phyloP scores from a whole-genome alignment of 2,888 invertebrate genomes.

The Mythimna loreyi region DNA sequence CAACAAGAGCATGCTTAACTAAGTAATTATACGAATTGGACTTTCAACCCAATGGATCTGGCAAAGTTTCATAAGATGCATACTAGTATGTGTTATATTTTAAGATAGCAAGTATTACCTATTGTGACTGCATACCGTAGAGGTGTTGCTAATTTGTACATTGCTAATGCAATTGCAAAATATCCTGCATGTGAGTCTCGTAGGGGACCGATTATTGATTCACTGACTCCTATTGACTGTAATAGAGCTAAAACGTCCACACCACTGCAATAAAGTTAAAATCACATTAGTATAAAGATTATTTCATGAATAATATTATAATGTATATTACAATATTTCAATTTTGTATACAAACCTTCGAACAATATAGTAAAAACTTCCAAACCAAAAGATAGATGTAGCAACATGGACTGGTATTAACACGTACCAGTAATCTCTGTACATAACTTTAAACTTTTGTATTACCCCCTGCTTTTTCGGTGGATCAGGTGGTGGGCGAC shows the following conservation, averaged over 20 bases:
- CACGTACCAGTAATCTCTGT: constrained; percentile 99
- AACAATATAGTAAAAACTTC: constrained; percentile 96
- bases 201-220: constrained; percentile 94
- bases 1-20: background rate
- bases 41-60: constrained; percentile 20
- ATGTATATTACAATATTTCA: too few species aligned
- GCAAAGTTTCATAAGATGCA: constrained; percentile 11
- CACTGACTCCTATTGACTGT: constrained; percentile 94
- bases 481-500: constrained; percentile 55
- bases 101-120: constrained; percentile 88
- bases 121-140: constrained; percentile 97
- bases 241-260: constrained; percentile 96
- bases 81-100: background rate
- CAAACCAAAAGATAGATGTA: constrained; percentile 97
- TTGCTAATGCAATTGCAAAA: constrained; percentile 96
- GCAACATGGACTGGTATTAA: constrained; percentile 97
- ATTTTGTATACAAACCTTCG: constrained; percentile 92
- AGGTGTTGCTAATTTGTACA: constrained; percentile 98
- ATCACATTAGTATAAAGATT: constrained; percentile 5
- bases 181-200: constrained; percentile 96
- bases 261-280: constrained; percentile 93
- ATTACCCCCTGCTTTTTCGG: constrained; percentile 92
- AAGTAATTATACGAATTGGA: constrained; percentile 26
- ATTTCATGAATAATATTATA: background rate
- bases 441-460: constrained; percentile 97